Conservation (phyloP, 2,113 vertebrate genomes). For the Python bivittatus region DNA sequence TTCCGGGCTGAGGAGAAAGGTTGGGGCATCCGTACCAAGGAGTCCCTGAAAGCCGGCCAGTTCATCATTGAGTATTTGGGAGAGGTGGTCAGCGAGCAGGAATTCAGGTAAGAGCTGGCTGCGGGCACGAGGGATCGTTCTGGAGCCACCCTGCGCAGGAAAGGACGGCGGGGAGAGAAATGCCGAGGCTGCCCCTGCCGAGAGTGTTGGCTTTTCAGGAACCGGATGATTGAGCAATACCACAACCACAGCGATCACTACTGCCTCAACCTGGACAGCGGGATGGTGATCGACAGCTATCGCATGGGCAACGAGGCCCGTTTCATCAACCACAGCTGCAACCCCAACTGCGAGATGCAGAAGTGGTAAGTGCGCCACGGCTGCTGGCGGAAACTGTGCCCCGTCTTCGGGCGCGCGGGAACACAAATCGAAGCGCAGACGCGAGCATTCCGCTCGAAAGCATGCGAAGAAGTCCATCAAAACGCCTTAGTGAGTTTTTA, state of each 20-base stretch:
- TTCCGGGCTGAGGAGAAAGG: slow-evolving; percentile 97
- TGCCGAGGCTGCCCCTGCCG: too few relatives aligned
- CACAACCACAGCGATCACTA: slow-evolving; percentile 97
- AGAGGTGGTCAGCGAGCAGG: slow-evolving; percentile 97
- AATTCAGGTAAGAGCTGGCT: slow-evolving; percentile 83
- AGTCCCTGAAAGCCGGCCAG: slow-evolving; percentile 89
- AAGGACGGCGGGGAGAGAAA: neutral
- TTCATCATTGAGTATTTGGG: slow-evolving; percentile 99
- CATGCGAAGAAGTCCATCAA: too few relatives aligned
- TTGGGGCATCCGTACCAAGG: slow-evolving; percentile 98
- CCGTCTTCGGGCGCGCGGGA: neutral
- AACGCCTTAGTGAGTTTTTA: too few relatives aligned
- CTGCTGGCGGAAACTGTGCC: rapidly evolving
- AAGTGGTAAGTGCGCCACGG: slow-evolving; percentile 85
- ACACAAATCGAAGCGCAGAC: neutral
- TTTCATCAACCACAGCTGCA: slow-evolving; percentile 99
- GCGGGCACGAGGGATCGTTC: too few relatives aligned
- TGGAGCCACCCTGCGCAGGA: too few relatives aligned
- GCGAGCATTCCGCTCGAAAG: too few relatives aligned
- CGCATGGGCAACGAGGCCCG: slow-evolving; percentile 98
- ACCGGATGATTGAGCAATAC: slow-evolving; percentile 91
- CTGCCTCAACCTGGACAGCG: slow-evolving; percentile 96
- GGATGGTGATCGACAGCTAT: slow-evolving; percentile 99
- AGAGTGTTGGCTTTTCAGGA: slow-evolving; percentile 61
- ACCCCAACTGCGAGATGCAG: slow-evolving; percentile 99